These are phyloP conservation scores for Squalus acanthias DNA, from an alignment of 2,797 vertebrate genomes.

Conservation along the genomic window DNA sequence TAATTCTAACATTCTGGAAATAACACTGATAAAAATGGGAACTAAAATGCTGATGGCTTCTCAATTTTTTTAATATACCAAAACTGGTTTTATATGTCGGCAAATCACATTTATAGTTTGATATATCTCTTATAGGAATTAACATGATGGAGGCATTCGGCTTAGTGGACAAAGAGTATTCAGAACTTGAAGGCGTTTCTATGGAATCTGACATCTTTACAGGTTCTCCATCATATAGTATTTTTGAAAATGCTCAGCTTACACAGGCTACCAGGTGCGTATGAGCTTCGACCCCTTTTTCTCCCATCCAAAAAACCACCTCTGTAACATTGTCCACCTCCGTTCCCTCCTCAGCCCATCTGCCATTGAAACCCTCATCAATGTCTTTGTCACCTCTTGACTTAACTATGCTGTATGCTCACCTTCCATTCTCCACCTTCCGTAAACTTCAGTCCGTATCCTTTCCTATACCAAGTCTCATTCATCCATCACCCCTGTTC, in stretches of 20 bases:
- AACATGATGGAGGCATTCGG: slow-evolving; percentile 90
- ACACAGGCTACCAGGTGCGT: slow-evolving; percentile 77
- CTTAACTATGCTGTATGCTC: slow-evolving; percentile 32
- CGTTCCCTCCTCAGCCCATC: neutral
- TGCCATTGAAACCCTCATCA: neutral
- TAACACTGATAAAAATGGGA: neutral
- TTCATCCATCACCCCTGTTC: neutral
- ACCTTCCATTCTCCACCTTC: slow-evolving; percentile 18
- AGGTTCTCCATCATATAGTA: slow-evolving; percentile 64
- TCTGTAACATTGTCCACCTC: neutral
- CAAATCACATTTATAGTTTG: neutral
- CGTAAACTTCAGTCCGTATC: slow-evolving; percentile 35
- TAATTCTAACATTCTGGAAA: neutral
- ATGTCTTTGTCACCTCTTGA: neutral
- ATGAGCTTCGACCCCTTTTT: neutral
- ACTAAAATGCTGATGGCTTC: neutral
- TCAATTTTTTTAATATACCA: neutral
- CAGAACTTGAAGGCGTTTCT: slow-evolving; percentile 75
- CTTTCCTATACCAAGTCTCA: neutral
- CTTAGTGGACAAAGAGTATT: slow-evolving; percentile 70
- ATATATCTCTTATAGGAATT: slow-evolving; percentile 65
- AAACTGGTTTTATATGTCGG: neutral
- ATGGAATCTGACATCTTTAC: slow-evolving; percentile 76
- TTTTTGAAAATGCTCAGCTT: slow-evolving; percentile 77
- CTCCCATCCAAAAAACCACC: neutral